Percentiles rank a stretch among this genome's conserved stretches.
Evolutionary conservation across 1,140 invertebrate species (phyloP).

Genomic region (Druon quercuslanigerum): DNA sequence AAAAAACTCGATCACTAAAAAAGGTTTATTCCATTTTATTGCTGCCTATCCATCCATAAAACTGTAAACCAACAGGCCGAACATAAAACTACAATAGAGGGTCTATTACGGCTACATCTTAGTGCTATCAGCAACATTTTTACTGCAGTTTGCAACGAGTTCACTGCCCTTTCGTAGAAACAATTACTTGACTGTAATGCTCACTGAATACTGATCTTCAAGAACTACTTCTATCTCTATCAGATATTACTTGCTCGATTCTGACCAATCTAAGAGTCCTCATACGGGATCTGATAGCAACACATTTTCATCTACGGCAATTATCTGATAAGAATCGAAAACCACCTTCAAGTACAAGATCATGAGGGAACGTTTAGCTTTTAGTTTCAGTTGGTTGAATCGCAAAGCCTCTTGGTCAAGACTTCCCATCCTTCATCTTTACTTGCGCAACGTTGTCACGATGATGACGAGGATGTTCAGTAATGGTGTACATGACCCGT

Average conservation of each 20-base stretch:
- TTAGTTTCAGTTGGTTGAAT: no score
- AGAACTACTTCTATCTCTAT: no score
- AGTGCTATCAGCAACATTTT: not conserved
- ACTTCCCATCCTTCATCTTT: not conserved
- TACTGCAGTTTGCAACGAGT: not conserved
- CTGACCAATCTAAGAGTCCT: no score
- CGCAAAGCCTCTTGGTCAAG: not conserved
- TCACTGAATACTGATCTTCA: not conserved
- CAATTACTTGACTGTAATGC: not conserved
- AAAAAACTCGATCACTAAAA: not conserved
- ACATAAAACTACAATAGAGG: conserved; percentile 5
- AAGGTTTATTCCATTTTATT: conserved; percentile 20
- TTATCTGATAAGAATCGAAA: no score
- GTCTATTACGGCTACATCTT: not conserved
- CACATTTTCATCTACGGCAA: no score
- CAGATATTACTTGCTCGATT: no score
- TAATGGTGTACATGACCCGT: not conserved
- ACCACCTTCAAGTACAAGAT: no score
- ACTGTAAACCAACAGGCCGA: not conserved
- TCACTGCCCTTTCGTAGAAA: not conserved
- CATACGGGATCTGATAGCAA: no score
- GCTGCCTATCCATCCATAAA: conserved; percentile 10
- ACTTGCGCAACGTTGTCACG: conserved; percentile 2
- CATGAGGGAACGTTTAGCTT: no score
- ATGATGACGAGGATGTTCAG: conserved; percentile 11